These are phyloP conservation scores for Botia almorhae DNA, from an alignment of 2,797 vertebrate genomes.

Conservation along the genomic window DNA sequence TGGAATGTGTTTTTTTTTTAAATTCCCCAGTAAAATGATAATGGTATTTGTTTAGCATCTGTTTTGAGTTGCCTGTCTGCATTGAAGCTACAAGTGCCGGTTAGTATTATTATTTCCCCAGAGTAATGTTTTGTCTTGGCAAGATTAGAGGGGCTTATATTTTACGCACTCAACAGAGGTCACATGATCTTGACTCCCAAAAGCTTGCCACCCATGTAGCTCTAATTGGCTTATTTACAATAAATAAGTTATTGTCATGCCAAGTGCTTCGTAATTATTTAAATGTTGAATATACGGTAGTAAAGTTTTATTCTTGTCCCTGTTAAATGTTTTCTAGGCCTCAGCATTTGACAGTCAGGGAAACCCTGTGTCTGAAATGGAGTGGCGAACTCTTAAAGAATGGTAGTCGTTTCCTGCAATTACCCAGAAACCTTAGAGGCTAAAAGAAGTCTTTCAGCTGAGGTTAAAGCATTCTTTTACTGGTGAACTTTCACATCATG, in stretches of 20 bases:
- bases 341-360: no score
- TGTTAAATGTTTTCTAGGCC: constrained; percentile 9
- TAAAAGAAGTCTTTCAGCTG: no score
- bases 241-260: constrained; percentile 19
- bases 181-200: constrained; percentile 58
- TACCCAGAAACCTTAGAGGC: no score
- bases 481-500: no score
- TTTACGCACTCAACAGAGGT: constrained; percentile 69
- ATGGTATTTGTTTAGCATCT: constrained; percentile 75
- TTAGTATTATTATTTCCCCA: constrained; percentile 70
- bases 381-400: no score
- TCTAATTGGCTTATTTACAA: constrained; percentile 13
- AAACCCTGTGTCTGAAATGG: no score
- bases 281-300: constrained; percentile 10
- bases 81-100: constrained; percentile 63
- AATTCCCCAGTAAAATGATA: constrained; percentile 77
- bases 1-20: constrained; percentile 73
- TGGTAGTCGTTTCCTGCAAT: no score
- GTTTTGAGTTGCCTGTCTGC: constrained; percentile 75
- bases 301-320: neutral
- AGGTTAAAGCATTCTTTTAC: no score
- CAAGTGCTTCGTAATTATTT: constrained; percentile 17
- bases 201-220: constrained; percentile 10
- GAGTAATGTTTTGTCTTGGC: constrained; percentile 72
- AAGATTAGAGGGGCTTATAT: constrained; percentile 69